These are phyloP conservation scores for Chamaea fasciata DNA, from an alignment of 2,113 vertebrate genomes.

Conservation along the genomic window DNA sequence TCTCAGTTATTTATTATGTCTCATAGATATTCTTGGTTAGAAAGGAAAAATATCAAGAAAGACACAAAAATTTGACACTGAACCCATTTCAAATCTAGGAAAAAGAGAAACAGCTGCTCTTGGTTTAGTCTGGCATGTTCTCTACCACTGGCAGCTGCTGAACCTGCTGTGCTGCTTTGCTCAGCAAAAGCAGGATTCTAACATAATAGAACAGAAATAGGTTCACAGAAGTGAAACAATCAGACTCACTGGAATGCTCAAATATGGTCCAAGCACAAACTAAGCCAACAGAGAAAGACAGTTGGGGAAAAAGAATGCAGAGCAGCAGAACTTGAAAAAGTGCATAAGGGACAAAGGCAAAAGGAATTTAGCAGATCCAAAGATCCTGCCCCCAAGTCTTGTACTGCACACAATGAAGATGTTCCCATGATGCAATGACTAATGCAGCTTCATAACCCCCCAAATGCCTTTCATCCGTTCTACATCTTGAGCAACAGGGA, in stretches of 20 bases:
- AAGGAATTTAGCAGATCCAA: not conserved
- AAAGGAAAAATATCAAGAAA: not conserved
- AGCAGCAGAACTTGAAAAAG: not conserved
- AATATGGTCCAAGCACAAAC: not conserved
- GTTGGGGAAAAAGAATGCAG: not conserved
- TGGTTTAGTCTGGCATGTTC: conserved; percentile 10
- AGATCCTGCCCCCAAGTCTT: not conserved
- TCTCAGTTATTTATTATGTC: not conserved
- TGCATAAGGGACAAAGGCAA: not conserved
- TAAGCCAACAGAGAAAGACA: not conserved
- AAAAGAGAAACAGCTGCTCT: conserved; percentile 29
- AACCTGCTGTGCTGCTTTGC: conserved; percentile 14
- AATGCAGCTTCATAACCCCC: not conserved
- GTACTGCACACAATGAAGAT: not conserved
- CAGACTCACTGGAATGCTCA: not conserved
- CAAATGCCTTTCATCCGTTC: not conserved
- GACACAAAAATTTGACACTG: not conserved
- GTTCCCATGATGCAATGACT: not conserved
- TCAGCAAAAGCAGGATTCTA: not conserved
- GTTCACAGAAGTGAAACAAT: conserved; percentile 7
- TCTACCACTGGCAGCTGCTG: conserved; percentile 1
- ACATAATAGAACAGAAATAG: conserved; percentile 14
- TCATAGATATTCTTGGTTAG: not conserved
- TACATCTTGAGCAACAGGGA: not conserved
- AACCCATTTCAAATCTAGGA: not conserved